A percentile compares a stretch with the other conserved stretches of the same genome.
Conservation (phyloP, 2,888 invertebrate genomes). For the Conomelus anceps region DNA sequence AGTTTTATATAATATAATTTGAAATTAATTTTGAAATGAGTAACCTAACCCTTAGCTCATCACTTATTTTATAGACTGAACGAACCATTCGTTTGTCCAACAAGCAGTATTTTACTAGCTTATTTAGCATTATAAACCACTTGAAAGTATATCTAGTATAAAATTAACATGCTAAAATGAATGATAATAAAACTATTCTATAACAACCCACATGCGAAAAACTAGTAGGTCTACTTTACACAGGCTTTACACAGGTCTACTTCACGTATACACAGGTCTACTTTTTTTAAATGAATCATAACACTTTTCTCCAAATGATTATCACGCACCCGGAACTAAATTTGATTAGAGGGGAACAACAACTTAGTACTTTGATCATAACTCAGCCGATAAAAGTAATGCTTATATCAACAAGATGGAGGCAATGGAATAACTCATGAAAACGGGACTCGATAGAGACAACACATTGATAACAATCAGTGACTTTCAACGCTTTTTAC, state of each 20-base stretch:
- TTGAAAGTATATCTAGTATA: too few species aligned
- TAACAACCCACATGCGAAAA: neutral
- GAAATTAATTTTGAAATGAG: too few species aligned
- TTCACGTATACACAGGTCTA: too few species aligned
- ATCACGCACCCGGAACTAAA: neutral
- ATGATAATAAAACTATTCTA: too few species aligned
- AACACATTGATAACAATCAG: neutral
- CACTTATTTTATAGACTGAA: too few species aligned
- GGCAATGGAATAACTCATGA: neutral
- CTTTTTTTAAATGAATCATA: neutral
- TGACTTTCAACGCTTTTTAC: neutral
- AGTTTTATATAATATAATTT: too few species aligned
- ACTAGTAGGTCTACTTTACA: neutral
- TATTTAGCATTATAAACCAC: too few species aligned
- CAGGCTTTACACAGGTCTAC: too few species aligned
- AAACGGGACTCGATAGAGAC: neutral
- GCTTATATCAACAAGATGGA: neutral
- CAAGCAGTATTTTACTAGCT: too few species aligned
- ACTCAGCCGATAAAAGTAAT: neutral
- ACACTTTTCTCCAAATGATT: neutral
- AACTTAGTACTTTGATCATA: neutral
- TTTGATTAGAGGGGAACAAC: neutral
- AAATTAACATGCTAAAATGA: too few species aligned
- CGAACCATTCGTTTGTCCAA: too few species aligned
- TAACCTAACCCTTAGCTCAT: too few species aligned